Evolutionary conservation across 2,888 invertebrate genomes (phyloP), one percentile per base, ranked within the genome.

Genomic region (Pandemis cinnamomeana): DNA sequence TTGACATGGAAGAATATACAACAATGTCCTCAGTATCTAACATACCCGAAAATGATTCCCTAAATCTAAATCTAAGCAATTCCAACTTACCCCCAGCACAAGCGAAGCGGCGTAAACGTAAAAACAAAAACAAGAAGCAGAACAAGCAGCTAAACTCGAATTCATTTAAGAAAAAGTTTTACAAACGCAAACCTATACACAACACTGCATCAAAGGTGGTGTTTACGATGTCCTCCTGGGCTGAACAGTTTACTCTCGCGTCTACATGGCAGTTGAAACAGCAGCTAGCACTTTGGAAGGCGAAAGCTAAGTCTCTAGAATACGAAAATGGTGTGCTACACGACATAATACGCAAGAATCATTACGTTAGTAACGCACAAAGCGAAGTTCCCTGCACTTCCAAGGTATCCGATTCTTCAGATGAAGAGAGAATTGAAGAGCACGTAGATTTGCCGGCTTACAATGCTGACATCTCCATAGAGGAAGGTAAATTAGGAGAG

Each of bases 241-340:
- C 92, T 5, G 89, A 92, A 72, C 87, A 83, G 70, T 92, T 89
- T 71, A 88, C 91, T 2, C 81, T 82, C 7, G 91, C 91, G 72
- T 86, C 90, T 4, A 91, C 91, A 77, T 94, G 93, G 93, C 95
- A 95, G 80, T 80, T 95, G 71, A 92, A 95, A 80, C 95, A 96
- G 78, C 94, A 95, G 86, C 78, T 95, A 8, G 95, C 95, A 0
- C 95, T 95, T 81, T 96, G 96, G 96, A 96, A 95, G 83, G 94
- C 95, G 0, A 92, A 92, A 78, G 95, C 95, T 0, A 88, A 89
- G 61, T 94, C 95, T 62, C 86, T 95, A 67, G 94, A 95, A 82
- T 92, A 94, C 78, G 96, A 96, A 86, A 96, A 96, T 81, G 84
- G 86, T 66, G 88, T 95, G 80, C 82, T 96, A 62, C 94, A 95